Evolutionary conservation across 2,113 vertebrate species (phyloP).

Genomic region (Dipodomys ordii): DNA sequence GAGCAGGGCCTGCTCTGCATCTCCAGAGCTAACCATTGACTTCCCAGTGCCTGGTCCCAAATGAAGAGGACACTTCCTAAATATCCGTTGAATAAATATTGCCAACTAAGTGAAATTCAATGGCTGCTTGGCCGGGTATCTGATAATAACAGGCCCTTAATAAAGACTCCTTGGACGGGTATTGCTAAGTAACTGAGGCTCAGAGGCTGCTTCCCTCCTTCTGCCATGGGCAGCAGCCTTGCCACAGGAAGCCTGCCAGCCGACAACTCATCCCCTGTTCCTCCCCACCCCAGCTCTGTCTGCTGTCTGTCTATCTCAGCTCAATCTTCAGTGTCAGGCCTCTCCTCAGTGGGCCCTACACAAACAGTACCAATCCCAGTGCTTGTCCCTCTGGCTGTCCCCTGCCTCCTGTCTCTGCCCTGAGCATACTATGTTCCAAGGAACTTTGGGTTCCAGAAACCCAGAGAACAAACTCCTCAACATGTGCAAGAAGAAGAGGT

Average conservation of each 20-base stretch:
- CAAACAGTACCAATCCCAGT: neutral
- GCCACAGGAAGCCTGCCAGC: neutral
- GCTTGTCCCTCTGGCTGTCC: neutral
- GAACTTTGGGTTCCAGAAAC: neutral
- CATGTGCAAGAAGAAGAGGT: rapidly evolving
- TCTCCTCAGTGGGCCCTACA: neutral
- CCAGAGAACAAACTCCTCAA: neutral
- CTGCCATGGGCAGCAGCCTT: rapidly evolving
- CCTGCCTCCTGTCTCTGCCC: neutral
- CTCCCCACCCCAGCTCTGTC: neutral
- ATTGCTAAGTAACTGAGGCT: neutral
- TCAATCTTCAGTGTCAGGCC: neutral
- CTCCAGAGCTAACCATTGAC: neutral
- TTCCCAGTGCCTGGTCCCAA: neutral
- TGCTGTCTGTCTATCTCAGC: neutral
- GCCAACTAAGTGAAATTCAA: neutral
- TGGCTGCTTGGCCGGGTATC: neutral
- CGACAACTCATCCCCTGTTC: neutral
- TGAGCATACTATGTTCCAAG: no score
- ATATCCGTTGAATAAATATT: neutral
- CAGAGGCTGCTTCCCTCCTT: neutral
- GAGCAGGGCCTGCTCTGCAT: neutral
- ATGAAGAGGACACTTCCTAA: neutral
- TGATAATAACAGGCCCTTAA: constrained; percentile 9
- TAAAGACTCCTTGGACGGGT: neutral